Percentiles rank a stretch among this genome's conserved stretches.
Evolutionary conservation across 2,797 vertebrate genomes (phyloP).

Genomic region (Sebastes steindachneri): DNA sequence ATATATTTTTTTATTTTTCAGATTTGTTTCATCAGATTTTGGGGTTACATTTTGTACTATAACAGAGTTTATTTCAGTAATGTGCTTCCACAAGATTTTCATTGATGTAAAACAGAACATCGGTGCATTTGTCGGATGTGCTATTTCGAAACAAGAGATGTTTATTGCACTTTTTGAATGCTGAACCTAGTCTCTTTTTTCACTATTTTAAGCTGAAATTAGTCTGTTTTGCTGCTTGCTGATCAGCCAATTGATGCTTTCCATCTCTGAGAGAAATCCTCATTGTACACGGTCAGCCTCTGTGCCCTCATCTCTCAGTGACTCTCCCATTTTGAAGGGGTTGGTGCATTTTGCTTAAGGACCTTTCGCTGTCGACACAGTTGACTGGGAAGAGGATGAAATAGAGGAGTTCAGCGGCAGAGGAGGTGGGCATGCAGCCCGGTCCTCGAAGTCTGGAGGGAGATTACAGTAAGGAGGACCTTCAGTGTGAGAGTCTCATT

Average conservation of each 20-base stretch:
- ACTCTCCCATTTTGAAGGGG: slow-evolving; percentile 1
- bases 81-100: background rate
- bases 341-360: slow-evolving; percentile 22
- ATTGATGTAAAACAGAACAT: slow-evolving; percentile 15
- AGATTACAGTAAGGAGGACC: slow-evolving; percentile 14
- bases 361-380: background rate
- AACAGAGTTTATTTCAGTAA: slow-evolving; percentile 2
- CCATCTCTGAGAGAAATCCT: background rate
- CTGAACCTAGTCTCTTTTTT: background rate
- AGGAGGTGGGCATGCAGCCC: slow-evolving; percentile 18
- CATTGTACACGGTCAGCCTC: background rate
- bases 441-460: slow-evolving; percentile 17
- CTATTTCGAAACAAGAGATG: background rate
- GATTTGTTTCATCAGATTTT: slow-evolving; percentile 34
- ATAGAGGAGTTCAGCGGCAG: background rate
- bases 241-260: slow-evolving; percentile 5
- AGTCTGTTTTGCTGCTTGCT: background rate
- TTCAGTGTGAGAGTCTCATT: background rate
- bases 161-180: background rate
- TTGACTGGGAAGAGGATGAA: slow-evolving; percentile 14
- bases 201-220: background rate
- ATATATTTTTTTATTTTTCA: background rate
- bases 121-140: background rate
- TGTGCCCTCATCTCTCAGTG: slow-evolving; percentile 5
- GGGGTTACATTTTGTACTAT: slow-evolving; percentile 5